Base-by-base conservation (phyloP, 2,113 vertebrate species). In the Clarias magur region DNA sequence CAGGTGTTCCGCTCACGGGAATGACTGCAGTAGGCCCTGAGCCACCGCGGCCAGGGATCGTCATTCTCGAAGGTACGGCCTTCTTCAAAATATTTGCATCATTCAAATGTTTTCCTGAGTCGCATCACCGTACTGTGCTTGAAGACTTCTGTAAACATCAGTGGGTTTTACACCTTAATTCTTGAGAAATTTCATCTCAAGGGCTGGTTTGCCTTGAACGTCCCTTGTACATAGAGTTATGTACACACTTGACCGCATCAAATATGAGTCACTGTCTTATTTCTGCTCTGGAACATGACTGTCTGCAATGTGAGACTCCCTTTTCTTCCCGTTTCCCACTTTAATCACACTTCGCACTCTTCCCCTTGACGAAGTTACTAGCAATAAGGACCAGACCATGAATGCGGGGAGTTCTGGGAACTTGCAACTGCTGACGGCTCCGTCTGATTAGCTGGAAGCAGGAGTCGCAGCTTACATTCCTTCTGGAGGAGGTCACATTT, bases 401-500 rank as follows among this genome's bases (percentile, higher is more conserved):
- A 62, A 75, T 80, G n/a, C 7, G 4, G 1, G 3, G 79, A 87
- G 60, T 89, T 85, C 70, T 62, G 23, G 87, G 83, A 88, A 88
- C 82, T 54, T 53, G 48, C 56, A 53, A 67, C 68, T 54, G 67
- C 53, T 83, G 65, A 89, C 19, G 57, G 27, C 56, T 57, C 38
- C 17, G n/a, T 27, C 63, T 38, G 84, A 85, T 79, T 34, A 86
- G 23, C 80, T 83, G 81, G 81, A 86, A 86, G 27, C 38, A 86
- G n/a, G 48, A 72, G 72, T 80, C 84, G 88, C 42, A 82, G 81
- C 57, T 9, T 5, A 38, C 82, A 82, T 87, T 89, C 83, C 68
- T 88, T 82, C 57, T 85, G 85, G 72, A 85, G 85, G 78, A 91
- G 84, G 60, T 86, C 86, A 87, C 75, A 62, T 89, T 89, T 83